Evolutionary conservation across 2,888 invertebrate genomes (phyloP).

Genomic region (Apodemia hepburni): DNA sequence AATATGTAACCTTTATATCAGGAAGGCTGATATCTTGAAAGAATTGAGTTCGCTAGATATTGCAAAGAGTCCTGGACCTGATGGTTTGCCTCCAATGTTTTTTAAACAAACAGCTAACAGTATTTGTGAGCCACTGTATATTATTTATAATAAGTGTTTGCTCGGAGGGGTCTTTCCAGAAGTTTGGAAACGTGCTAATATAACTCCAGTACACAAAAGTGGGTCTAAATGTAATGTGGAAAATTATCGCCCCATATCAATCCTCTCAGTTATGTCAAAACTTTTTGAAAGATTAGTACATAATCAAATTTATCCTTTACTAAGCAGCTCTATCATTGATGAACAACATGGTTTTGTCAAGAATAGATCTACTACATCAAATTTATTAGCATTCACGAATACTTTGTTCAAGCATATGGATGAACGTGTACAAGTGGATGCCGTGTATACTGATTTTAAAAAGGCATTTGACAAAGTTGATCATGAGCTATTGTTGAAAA

Average conservation of each 20-base stretch:
- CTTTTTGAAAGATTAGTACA: slow-evolving; percentile 15
- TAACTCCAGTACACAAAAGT: slow-evolving; percentile 1
- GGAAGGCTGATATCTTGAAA: not conserved
- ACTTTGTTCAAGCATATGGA: not conserved
- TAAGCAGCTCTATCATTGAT: not conserved
- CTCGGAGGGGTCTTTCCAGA: not conserved
- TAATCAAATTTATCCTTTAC: slow-evolving; percentile 6
- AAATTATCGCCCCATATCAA: slow-evolving; percentile 12
- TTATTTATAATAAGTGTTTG: slow-evolving; percentile 15
- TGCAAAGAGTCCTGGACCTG: slow-evolving; percentile 4
- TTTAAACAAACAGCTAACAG: not conserved
- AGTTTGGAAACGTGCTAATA: slow-evolving; percentile 12
- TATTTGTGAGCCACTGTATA: not conserved
- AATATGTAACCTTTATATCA: slow-evolving; percentile 2
- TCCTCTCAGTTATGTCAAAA: slow-evolving; percentile 4
- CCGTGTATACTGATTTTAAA: not conserved
- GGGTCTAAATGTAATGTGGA: not conserved
- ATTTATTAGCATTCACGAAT: not conserved
- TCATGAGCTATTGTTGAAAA: not conserved
- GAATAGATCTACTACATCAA: not conserved
- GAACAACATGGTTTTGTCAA: slow-evolving; percentile 17
- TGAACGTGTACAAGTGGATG: not conserved
- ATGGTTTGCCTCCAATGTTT: slow-evolving; percentile 13
- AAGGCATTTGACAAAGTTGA: slow-evolving; percentile 7
- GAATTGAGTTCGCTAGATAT: slow-evolving; percentile 2